A percentile compares a stretch with the other conserved stretches of the same genome.
These are phyloP conservation scores for Heteropelma amictum DNA, from an alignment of 2,888 invertebrate species.

Conservation along the genomic window DNA sequence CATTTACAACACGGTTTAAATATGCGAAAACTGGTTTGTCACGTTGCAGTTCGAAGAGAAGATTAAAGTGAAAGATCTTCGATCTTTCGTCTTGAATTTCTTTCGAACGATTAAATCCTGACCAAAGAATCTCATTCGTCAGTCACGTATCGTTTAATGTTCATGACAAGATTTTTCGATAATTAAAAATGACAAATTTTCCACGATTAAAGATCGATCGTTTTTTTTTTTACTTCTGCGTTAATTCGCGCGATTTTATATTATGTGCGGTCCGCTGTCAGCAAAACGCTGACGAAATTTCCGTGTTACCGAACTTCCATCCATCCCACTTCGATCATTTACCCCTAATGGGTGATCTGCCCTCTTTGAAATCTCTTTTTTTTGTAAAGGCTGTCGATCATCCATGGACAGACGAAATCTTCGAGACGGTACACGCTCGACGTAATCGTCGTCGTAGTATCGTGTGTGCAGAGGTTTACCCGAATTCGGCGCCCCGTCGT, in stretches of 20 bases:
- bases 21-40: constrained; percentile 15
- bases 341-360: not conserved
- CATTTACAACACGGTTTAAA: not conserved
- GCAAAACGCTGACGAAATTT: not conserved
- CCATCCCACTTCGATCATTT: not conserved
- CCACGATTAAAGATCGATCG: not conserved
- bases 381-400: not conserved
- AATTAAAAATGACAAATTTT: not conserved
- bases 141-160: too few species aligned
- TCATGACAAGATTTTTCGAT: too few species aligned
- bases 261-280: not conserved
- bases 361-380: not conserved
- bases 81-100: not conserved
- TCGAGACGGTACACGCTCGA: not conserved
- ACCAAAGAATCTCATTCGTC: too few species aligned
- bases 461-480: constrained; percentile 31
- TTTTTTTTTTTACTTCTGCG: not conserved
- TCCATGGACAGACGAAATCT: too few species aligned
- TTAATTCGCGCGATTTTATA: not conserved
- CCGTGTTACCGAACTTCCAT: not conserved
- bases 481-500: not conserved
- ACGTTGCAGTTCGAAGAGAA: not conserved
- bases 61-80: not conserved
- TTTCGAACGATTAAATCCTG: too few species aligned
- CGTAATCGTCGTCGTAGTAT: constrained; percentile 36